phyloP scores from a whole-genome alignment of 2,888 invertebrate genomes.

The Beris chalybata region DNA sequence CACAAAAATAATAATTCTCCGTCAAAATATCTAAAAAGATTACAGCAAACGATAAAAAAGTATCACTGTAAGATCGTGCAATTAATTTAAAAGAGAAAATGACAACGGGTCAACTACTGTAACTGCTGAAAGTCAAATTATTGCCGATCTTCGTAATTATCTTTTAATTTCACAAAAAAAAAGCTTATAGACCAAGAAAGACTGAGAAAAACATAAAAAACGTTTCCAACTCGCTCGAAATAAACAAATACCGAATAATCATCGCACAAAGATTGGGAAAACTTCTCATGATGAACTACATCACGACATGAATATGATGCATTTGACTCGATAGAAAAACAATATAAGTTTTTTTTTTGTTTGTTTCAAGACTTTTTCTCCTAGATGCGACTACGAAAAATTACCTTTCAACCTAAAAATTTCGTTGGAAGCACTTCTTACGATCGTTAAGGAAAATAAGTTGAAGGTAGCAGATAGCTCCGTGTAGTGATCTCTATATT shows the following conservation, averaged over 20 bases:
- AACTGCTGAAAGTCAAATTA: constrained; percentile 33
- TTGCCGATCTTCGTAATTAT: constrained; percentile 35
- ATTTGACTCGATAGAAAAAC: neutral
- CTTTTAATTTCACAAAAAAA: constrained; percentile 34
- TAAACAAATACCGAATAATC: too few relatives aligned
- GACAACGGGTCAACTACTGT: constrained; percentile 26
- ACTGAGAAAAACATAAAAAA: constrained; percentile 19
- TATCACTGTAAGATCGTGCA: constrained; percentile 28
- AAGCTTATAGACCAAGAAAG: constrained; percentile 6
- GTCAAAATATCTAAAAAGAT: too few relatives aligned
- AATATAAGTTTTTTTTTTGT: too few relatives aligned
- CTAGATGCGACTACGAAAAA: too few relatives aligned
- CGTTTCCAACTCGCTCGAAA: too few relatives aligned
- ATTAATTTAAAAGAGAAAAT: constrained; percentile 35
- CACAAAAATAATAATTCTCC: too few relatives aligned
- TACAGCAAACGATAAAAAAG: too few relatives aligned
- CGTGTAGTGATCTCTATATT: neutral
- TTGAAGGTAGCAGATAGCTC: neutral
- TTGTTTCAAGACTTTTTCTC: too few relatives aligned
- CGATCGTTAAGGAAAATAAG: too few relatives aligned
- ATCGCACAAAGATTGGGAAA: constrained; percentile 14
- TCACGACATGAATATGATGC: constrained; percentile 33
- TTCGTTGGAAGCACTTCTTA: too few relatives aligned
- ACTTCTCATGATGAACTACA: constrained; percentile 30
- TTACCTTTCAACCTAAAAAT: too few relatives aligned